phyloP scores from a whole-genome alignment of 2,113 vertebrate genomes.

The Phalacrocorax pelagicus region DNA sequence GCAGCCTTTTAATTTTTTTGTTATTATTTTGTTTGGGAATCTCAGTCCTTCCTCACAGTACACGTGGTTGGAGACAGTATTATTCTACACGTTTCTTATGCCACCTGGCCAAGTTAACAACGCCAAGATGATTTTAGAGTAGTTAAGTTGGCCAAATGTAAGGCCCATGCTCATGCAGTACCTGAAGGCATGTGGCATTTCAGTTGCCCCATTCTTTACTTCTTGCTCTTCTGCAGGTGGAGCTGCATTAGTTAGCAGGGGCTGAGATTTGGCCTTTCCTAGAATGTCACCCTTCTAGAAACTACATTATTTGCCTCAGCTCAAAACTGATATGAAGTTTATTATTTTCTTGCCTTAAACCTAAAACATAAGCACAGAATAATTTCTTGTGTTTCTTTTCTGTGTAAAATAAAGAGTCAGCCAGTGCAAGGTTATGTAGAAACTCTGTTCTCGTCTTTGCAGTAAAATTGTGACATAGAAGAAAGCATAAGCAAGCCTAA shows the following conservation, averaged over 20 bases:
- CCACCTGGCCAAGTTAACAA: neutral
- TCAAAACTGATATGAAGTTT: neutral
- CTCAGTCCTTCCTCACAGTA: neutral
- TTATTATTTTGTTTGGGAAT: neutral
- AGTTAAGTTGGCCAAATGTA: neutral
- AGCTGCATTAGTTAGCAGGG: neutral
- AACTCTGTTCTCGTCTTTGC: neutral
- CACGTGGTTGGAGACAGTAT: too few relatives aligned
- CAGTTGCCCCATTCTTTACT: neutral
- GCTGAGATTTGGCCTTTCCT: neutral
- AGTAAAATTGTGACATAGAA: neutral
- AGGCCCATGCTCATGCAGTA: neutral
- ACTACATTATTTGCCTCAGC: neutral
- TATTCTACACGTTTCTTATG: neutral
- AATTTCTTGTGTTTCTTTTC: neutral
- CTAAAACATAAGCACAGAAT: neutral
- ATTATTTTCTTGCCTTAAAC: neutral
- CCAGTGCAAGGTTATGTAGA: neutral
- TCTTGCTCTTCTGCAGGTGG: neutral
- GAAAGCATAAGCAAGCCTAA: neutral
- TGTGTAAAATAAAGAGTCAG: neutral
- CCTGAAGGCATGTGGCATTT: rapidly evolving
- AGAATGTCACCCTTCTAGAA: neutral
- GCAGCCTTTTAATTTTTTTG: neutral
- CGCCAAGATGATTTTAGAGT: neutral